Percentiles rank a stretch among this genome's conserved stretches.
phyloP scores from a whole-genome alignment of 2,797 vertebrate genomes.

The Channallabes apus region DNA sequence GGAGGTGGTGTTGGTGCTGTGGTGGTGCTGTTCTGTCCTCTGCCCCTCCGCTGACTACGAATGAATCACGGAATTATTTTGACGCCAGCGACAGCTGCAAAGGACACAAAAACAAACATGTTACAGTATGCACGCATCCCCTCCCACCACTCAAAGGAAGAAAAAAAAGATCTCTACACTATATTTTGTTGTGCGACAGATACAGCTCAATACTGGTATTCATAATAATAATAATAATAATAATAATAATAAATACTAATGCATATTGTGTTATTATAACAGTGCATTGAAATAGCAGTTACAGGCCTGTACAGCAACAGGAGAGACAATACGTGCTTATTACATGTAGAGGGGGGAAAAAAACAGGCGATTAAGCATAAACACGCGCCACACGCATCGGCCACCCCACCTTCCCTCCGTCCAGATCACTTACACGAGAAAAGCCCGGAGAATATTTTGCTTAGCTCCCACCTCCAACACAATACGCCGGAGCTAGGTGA shows the following conservation, averaged over 20 bases:
- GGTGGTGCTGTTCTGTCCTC: slow-evolving; percentile 46
- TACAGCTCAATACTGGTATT: not conserved
- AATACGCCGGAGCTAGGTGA: slow-evolving; percentile 65
- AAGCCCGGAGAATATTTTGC: slow-evolving; percentile 60
- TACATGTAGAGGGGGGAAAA: slow-evolving; percentile 10
- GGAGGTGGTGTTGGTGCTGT: slow-evolving; percentile 34
- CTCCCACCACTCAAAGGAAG: slow-evolving; percentile 21
- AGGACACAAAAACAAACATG: slow-evolving; percentile 58
- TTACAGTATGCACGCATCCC: slow-evolving; percentile 40
- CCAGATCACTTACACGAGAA: slow-evolving; percentile 72
- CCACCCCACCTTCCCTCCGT: slow-evolving; percentile 44
- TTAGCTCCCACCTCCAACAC: slow-evolving; percentile 60
- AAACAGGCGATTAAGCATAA: slow-evolving; percentile 54
- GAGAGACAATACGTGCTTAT: slow-evolving; percentile 53
- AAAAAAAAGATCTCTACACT: not conserved
- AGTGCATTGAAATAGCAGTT: not conserved
- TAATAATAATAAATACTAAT: not conserved
- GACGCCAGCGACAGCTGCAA: slow-evolving; percentile 66
- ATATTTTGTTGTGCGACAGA: not conserved
- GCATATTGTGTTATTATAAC: slow-evolving; percentile 25
- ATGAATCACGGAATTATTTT: slow-evolving; percentile 64
- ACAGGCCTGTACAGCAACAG: slow-evolving; percentile 42
- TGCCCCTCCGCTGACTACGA: slow-evolving; percentile 59
- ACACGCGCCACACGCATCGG: slow-evolving; percentile 57
- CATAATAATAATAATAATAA: not conserved